Evolutionary conservation across 2,888 invertebrate genomes (phyloP).

Genomic region (Carpatolechia fugitivella): DNA sequence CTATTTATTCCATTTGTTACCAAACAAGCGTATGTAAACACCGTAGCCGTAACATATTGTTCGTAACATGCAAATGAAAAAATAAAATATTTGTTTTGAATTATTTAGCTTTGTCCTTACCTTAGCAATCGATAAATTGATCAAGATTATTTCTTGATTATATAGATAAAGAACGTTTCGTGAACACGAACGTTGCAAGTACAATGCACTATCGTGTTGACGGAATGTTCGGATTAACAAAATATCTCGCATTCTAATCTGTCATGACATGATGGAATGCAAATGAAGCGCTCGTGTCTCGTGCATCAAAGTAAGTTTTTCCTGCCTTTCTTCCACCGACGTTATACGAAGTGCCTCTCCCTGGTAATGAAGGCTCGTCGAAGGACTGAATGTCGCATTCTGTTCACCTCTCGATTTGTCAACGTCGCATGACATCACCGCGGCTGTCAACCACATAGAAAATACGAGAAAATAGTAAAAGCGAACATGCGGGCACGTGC

Average conservation of each 20-base stretch:
- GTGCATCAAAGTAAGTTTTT: constrained; percentile 1
- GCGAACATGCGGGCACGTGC: constrained; percentile 6
- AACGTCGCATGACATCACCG: constrained; percentile 58
- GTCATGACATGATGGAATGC: constrained; percentile 12
- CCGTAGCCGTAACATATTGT: too few species aligned
- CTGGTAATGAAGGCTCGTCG: constrained; percentile 32
- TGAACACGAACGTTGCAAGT: not conserved
- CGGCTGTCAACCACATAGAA: constrained; percentile 26
- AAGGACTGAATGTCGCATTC: constrained; percentile 50
- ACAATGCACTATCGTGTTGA: not conserved
- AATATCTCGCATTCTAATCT: constrained; percentile 14
- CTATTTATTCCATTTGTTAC: too few species aligned
- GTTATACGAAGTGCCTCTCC: not conserved
- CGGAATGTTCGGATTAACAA: constrained; percentile 3
- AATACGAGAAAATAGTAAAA: constrained; percentile 14
- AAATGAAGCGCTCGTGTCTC: not conserved
- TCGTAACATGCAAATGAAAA: too few species aligned
- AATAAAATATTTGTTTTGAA: too few species aligned
- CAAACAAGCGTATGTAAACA: too few species aligned
- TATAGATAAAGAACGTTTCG: not conserved
- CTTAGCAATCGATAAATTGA: not conserved
- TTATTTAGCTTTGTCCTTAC: too few species aligned
- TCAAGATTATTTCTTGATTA: not conserved
- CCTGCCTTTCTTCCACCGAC: not conserved
- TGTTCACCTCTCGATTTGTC: constrained; percentile 62